A percentile compares a stretch with the other conserved stretches of the same genome.
These are phyloP conservation scores for Pogonognathellus flavescens DNA, from an alignment of 1,140 invertebrate genomes.

Conservation along the genomic window DNA sequence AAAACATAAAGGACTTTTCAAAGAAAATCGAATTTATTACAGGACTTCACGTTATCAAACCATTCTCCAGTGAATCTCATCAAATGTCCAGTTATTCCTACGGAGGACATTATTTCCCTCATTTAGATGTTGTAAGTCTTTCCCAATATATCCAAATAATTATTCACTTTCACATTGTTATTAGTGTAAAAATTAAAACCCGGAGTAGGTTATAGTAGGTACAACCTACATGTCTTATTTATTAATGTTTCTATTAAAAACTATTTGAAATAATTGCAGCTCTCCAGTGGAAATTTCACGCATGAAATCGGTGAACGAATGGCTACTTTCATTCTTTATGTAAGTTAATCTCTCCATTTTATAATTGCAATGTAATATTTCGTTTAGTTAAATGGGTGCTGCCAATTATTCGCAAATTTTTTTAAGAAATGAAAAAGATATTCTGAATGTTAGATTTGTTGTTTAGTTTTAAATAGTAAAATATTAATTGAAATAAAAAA, in stretches of 20 bases:
- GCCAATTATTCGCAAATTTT: no score
- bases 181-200: not conserved
- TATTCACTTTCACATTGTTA: not conserved
- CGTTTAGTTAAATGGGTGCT: no score
- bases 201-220: not conserved
- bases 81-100: conserved; percentile 25
- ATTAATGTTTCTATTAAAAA: not conserved
- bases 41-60: conserved; percentile 33
- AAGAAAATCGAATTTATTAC: conserved; percentile 55
- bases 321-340: conserved; percentile 53
- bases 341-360: no score
- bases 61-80: not conserved
- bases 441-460: not conserved
- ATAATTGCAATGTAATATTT: no score
- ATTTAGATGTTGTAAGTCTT: conserved; percentile 54
- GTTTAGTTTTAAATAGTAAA: not conserved
- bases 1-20: not conserved
- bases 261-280: not conserved
- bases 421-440: no score
- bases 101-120: conserved; percentile 30
- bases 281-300: not conserved
- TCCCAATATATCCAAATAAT: not conserved
- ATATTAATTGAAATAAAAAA: not conserved
- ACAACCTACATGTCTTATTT: not conserved
- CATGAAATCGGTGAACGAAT: conserved; percentile 13